A percentile compares a stretch with the other conserved stretches of the same genome.
These are phyloP conservation scores for Brachynemurus nebulosus DNA, from an alignment of 2,888 invertebrate genomes.

Conservation along the genomic window DNA sequence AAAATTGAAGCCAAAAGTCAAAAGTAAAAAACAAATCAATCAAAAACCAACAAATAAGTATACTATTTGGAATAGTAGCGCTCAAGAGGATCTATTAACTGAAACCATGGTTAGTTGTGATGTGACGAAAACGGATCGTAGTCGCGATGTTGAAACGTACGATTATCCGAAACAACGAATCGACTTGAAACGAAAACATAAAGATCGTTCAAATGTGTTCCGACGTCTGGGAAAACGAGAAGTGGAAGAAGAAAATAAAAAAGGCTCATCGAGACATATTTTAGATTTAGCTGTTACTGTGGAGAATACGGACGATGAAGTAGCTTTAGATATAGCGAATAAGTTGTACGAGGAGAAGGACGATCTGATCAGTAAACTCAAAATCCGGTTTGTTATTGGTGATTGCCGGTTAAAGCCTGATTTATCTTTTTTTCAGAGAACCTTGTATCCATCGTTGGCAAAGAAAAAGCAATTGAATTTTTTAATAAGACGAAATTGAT, in stretches of 20 bases:
- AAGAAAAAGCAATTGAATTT: constrained; percentile 55
- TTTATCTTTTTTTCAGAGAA: constrained; percentile 38
- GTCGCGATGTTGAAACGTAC: constrained; percentile 60
- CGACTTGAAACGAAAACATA: constrained; percentile 42
- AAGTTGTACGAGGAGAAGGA: constrained; percentile 63
- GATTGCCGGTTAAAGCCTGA: not conserved
- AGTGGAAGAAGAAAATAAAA: constrained; percentile 34
- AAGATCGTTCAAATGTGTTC: constrained; percentile 43
- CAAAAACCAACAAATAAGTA: constrained; percentile 53
- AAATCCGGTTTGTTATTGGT: too few relatives aligned
- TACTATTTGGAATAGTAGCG: constrained; percentile 57
- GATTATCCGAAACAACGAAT: constrained; percentile 45
- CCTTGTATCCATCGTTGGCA: constrained; percentile 57
- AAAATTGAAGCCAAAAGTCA: constrained; percentile 33
- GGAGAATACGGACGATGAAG: constrained; percentile 39
- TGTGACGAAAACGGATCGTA: constrained; percentile 53
- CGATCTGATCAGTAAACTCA: constrained; percentile 55
- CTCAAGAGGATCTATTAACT: constrained; percentile 66
- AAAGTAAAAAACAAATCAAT: constrained; percentile 28
- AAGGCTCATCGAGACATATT: constrained; percentile 41
- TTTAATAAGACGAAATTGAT: constrained; percentile 69
- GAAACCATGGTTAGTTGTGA: constrained; percentile 67
- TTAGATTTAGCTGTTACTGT: constrained; percentile 39
- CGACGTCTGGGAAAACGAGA: constrained; percentile 40
- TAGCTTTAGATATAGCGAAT: constrained; percentile 56